Evolutionary conservation across 2,888 invertebrate genomes (phyloP).

Genomic region (Enoplolaimus lenunculus): DNA sequence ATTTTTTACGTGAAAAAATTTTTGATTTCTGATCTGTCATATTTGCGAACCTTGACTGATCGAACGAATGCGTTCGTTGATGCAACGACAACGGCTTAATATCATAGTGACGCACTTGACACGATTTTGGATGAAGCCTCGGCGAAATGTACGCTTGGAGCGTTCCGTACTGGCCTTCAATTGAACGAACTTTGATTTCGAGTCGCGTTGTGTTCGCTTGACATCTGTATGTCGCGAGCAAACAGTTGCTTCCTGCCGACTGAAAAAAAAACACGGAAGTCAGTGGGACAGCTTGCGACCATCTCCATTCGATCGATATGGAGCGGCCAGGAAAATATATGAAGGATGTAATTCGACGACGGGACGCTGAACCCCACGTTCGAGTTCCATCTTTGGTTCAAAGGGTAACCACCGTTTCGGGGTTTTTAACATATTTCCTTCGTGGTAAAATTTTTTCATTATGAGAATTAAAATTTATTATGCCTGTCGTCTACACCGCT

Average conservation of each 20-base stretch:
- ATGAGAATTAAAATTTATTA: too few species aligned
- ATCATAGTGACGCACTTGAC: slow-evolving; percentile 55
- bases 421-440: too few species aligned
- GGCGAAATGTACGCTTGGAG: slow-evolving; percentile 63
- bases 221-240: slow-evolving; percentile 75
- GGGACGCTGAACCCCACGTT: too few species aligned
- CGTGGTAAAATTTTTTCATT: too few species aligned
- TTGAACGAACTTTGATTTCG: slow-evolving; percentile 66
- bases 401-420: too few species aligned
- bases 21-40: too few species aligned
- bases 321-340: slow-evolving; percentile 17
- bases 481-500: too few species aligned
- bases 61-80: slow-evolving; percentile 54
- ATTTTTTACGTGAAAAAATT: too few species aligned
- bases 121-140: slow-evolving; percentile 61
- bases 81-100: slow-evolving; percentile 66
- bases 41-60: slow-evolving; percentile 52
- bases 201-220: slow-evolving; percentile 78
- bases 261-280: slow-evolving; percentile 33
- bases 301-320: too few species aligned
- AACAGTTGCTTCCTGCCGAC: slow-evolving; percentile 56
- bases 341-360: slow-evolving; percentile 2
- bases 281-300: too few species aligned
- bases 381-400: too few species aligned
- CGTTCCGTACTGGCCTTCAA: slow-evolving; percentile 61